Evolutionary conservation across 2,113 vertebrate species (phyloP).

Genomic region (Pseudorectes ferrugineus): DNA sequence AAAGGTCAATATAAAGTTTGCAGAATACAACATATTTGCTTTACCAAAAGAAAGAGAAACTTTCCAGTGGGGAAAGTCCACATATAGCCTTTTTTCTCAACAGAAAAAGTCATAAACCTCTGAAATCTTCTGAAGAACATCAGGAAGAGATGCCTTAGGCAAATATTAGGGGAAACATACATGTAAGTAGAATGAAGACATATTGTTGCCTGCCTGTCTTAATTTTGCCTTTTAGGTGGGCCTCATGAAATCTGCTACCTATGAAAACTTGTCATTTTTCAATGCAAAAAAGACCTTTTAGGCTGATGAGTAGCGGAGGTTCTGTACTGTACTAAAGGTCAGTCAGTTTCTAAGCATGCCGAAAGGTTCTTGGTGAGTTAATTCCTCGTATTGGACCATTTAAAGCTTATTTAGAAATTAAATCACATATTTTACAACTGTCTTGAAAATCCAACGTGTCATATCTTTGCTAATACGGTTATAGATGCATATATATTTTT

Average conservation of each 20-base stretch:
- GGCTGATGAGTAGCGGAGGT: neutral
- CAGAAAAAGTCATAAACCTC: neutral
- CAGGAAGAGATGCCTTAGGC: neutral
- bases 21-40: neutral
- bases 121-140: neutral
- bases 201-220: neutral
- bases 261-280: neutral
- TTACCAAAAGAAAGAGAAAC: neutral
- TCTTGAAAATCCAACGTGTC: neutral
- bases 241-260: rapidly evolving
- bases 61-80: neutral
- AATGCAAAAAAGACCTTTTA: neutral
- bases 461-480: neutral
- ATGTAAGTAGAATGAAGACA: neutral
- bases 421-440: neutral
- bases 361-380: neutral
- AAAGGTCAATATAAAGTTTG: neutral
- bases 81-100: neutral
- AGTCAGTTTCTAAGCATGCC: neutral
- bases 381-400: neutral
- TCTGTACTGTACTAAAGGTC: neutral
- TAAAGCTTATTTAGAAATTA: neutral
- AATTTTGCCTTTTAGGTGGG: neutral
- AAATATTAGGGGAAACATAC: neutral
- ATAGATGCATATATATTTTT: too few species aligned